Percentiles rank a stretch among this genome's conserved stretches.
Conservation (phyloP, 2,113 vertebrate genomes). For the Anser cygnoides region DNA sequence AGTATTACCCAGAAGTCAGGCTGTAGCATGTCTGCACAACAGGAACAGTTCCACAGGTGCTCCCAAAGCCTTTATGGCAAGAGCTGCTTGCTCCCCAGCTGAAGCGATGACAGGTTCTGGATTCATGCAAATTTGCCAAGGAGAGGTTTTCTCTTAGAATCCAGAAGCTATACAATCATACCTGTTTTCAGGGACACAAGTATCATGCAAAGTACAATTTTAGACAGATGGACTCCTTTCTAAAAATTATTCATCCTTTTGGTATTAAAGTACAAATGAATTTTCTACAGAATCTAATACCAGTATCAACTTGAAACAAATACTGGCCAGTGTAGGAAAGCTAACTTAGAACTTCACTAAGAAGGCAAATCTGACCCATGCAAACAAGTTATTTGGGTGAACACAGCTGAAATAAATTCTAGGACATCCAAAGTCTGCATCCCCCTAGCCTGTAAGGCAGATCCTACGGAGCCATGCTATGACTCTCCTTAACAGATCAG, state of each 20-base stretch:
- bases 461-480: background rate
- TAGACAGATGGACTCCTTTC: background rate
- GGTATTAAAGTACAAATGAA: background rate
- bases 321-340: background rate
- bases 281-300: background rate
- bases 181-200: background rate
- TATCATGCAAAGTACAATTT: background rate
- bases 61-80: background rate
- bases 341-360: background rate
- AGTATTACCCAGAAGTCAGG: background rate
- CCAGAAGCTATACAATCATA: background rate
- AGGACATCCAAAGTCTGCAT: background rate
- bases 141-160: background rate
- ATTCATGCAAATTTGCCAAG: background rate
- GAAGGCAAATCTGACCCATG: background rate
- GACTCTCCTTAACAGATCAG: background rate
- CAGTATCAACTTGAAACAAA: background rate
- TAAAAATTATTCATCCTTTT: background rate
- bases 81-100: background rate
- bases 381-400: background rate
- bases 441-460: background rate
- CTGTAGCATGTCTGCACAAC: background rate
- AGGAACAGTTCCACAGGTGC: background rate
- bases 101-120: background rate
- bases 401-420: background rate